Percentiles rank a stretch among this genome's conserved stretches.
These are phyloP conservation scores for Spilarctia lutea DNA, from an alignment of 2,888 invertebrate species.

Conservation along the genomic window DNA sequence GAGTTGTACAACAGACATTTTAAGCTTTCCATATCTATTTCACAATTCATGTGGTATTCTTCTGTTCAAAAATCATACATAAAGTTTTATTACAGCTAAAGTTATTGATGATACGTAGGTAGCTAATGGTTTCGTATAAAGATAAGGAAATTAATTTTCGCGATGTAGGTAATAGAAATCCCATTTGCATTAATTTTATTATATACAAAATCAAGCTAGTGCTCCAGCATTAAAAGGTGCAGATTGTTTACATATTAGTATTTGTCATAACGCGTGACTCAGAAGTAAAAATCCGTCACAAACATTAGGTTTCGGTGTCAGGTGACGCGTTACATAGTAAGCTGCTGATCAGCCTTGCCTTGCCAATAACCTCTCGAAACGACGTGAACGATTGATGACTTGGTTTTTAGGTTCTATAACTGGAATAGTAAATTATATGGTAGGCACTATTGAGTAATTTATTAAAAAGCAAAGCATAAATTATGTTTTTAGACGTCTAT, in stretches of 20 bases:
- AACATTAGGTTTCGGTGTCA: slow-evolving; percentile 65
- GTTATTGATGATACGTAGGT: slow-evolving; percentile 4
- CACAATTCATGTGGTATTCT: neutral
- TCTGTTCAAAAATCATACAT: neutral
- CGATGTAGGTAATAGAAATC: neutral
- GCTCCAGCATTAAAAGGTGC: slow-evolving; percentile 7
- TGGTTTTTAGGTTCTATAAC: slow-evolving; percentile 56
- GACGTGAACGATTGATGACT: slow-evolving; percentile 64
- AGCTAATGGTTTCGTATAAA: neutral
- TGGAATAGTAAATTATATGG: slow-evolving; percentile 48
- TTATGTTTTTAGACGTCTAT: slow-evolving; percentile 12
- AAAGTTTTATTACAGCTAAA: neutral
- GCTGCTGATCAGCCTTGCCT: slow-evolving; percentile 64
- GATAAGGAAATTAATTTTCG: slow-evolving; percentile 7
- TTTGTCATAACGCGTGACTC: slow-evolving; percentile 31
- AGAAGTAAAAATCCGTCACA: slow-evolving; percentile 54
- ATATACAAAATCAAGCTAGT: neutral
- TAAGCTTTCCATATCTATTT: neutral
- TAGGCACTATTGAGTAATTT: slow-evolving; percentile 14
- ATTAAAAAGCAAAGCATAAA: slow-evolving; percentile 8
- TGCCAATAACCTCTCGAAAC: slow-evolving; percentile 52
- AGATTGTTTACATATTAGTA: slow-evolving; percentile 32
- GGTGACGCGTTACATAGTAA: slow-evolving; percentile 64
- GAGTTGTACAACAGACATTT: neutral
- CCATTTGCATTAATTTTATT: neutral